These are phyloP conservation scores for Malaclemys terrapin DNA, from an alignment of 2,113 vertebrate genomes.

Conservation along the genomic window DNA sequence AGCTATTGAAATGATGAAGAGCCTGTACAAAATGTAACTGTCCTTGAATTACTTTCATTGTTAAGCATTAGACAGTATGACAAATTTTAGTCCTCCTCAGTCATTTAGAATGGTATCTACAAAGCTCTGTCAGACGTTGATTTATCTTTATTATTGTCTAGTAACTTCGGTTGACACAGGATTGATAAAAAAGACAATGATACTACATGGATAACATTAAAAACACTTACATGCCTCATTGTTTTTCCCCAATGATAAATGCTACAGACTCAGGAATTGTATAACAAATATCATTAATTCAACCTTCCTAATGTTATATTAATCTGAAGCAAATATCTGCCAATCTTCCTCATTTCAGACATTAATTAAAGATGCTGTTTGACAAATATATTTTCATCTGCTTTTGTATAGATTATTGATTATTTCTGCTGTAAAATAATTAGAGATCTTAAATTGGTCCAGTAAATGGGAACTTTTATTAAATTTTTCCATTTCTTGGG, in stretches of 20 bases:
- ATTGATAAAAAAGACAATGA: conserved; percentile 59
- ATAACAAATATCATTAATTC: background rate
- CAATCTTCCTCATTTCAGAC: background rate
- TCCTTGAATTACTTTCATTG: conserved; percentile 71
- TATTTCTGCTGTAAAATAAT: background rate
- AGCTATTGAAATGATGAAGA: conserved; percentile 66
- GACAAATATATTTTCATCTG: background rate
- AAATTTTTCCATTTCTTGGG: background rate
- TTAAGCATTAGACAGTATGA: conserved; percentile 66
- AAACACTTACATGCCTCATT: conserved; percentile 18
- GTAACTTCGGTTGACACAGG: conserved; percentile 43
- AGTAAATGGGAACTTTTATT: background rate
- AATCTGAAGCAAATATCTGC: conserved; percentile 1
- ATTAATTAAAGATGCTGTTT: background rate
- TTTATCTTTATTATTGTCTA: conserved; percentile 76
- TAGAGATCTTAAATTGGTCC: background rate
- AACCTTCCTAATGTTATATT: background rate
- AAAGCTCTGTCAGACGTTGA: conserved; percentile 46
- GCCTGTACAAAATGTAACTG: conserved; percentile 50
- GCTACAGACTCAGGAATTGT: background rate
- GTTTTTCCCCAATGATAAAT: conserved; percentile 55
- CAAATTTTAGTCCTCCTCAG: conserved; percentile 63
- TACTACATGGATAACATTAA: conserved; percentile 56
- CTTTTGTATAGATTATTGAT: background rate
- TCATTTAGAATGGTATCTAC: conserved; percentile 57